Conservation (phyloP, 2,113 vertebrate species). For the Agapornis roseicollis region DNA sequence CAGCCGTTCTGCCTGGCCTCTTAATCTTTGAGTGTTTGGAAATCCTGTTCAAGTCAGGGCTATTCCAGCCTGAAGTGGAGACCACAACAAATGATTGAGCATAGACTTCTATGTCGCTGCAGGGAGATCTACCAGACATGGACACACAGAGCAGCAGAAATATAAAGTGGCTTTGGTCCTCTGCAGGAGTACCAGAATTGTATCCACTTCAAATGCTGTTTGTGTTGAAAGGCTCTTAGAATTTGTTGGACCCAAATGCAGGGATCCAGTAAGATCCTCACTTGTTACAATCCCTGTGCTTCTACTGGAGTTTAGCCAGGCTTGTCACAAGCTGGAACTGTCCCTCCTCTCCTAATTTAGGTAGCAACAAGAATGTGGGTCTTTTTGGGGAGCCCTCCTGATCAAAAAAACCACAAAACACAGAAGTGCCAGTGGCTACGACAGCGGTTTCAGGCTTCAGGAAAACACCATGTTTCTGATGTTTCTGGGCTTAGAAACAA, state of each 20-base stretch:
- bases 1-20: not conserved
- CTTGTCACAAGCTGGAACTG: not conserved
- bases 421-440: not conserved
- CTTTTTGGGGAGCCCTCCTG: fast-evolving
- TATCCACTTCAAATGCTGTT: not conserved
- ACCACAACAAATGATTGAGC: not conserved
- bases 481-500: not conserved
- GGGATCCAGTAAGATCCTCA: not conserved
- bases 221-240: not conserved
- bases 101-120: not conserved
- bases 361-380: not conserved
- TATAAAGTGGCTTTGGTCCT: not conserved
- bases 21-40: slow-evolving; percentile 17
- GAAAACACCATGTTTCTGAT: fast-evolving
- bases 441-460: not conserved
- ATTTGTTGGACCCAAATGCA: not conserved
- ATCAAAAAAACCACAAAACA: not conserved
- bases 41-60: slow-evolving; percentile 3
- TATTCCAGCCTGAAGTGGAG: not conserved
- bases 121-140: not conserved
- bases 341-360: not conserved
- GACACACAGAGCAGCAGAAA: not conserved
- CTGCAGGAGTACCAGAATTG: not conserved
- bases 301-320: not conserved
- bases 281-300: not conserved